Base-by-base conservation (phyloP, 2,888 invertebrate genomes). In the Lithosia quadra region DNA sequence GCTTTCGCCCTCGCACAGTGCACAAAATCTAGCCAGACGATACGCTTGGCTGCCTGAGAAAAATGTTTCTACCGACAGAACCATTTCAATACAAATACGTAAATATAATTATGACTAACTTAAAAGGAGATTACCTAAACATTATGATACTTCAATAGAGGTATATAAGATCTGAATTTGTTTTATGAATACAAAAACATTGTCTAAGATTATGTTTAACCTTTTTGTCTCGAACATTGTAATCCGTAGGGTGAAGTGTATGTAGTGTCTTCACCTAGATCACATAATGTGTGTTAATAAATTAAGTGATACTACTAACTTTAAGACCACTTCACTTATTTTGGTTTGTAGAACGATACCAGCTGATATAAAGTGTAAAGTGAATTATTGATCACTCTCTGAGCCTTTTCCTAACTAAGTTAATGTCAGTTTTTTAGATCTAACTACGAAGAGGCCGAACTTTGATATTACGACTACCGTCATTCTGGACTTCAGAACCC, bases 31-130 rank as follows among this genome's bases (percentile, higher is more conserved):
- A 79, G 82, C 79, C 86, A 90, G 88, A 86, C 90, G 88, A 81
- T 76, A 91, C 89, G 92, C 87, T 88, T 87, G 86, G 91, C 76
- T 85, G 92, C 90, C 89, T 93, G 92, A 89, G 92, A 93, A 93
- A 91, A 92, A 92, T 91, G 89, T 85, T 84, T 84, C 88, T 88
- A 88, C 80, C 79, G 74, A 72, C 67, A 76, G 77, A 79, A 78
- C 79, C 74, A 70, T 65, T 76, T 65, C 66, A 82, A 79, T 77
- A 72, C 77, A 75, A 74, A 75, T 73, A 73, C 65, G 71, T 49
- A 73, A 1, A 56, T 15, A 56, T 56, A 28, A 56, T 24, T 18
- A 56, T 28, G 18, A 15, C 13, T 24, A 56, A 56, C 18, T 24
- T 8, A 56, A 15, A 13, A 15, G 56, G 24, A 24, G 15, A 28